Conservation (phyloP, 2,797 vertebrate genomes). For the Mionectes olivaceus region DNA sequence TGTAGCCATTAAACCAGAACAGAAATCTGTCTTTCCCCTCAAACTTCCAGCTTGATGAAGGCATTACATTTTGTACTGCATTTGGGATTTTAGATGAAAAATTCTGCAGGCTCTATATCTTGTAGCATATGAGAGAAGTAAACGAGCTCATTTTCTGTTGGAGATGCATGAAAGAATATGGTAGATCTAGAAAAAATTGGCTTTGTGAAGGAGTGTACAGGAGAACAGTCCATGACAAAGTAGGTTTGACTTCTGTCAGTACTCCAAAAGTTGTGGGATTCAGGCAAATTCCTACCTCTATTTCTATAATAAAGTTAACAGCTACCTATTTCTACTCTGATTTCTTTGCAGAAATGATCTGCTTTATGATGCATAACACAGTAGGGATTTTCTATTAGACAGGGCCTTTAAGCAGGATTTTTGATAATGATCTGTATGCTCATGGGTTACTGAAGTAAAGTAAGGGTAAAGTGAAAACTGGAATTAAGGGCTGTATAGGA, state of each 20-base stretch:
- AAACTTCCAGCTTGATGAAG: not conserved
- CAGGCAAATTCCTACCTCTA: not conserved
- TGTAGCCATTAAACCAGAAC: not conserved
- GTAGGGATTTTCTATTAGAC: conserved; percentile 4
- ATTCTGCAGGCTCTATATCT: not conserved
- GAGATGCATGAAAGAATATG: not conserved
- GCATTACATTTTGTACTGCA: not conserved
- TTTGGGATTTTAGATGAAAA: not conserved
- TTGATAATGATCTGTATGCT: not conserved
- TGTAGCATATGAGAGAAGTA: not conserved
- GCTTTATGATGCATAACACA: conserved; percentile 12
- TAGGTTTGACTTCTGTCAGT: not conserved
- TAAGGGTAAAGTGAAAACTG: not conserved
- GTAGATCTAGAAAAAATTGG: not conserved
- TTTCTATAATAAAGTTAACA: not conserved
- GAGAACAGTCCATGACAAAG: not conserved
- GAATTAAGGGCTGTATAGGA: not conserved
- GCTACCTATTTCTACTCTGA: not conserved
- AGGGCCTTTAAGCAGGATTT: not conserved
- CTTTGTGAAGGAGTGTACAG: not conserved
- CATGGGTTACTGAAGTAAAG: not conserved
- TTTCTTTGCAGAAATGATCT: conserved; percentile 5
- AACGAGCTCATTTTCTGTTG: not conserved
- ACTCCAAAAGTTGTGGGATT: not conserved
- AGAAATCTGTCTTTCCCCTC: not conserved